A percentile compares a stretch with the other conserved stretches of the same genome.
Conservation (phyloP, 2,888 invertebrate species). For the Eupithecia pulchellata region DNA sequence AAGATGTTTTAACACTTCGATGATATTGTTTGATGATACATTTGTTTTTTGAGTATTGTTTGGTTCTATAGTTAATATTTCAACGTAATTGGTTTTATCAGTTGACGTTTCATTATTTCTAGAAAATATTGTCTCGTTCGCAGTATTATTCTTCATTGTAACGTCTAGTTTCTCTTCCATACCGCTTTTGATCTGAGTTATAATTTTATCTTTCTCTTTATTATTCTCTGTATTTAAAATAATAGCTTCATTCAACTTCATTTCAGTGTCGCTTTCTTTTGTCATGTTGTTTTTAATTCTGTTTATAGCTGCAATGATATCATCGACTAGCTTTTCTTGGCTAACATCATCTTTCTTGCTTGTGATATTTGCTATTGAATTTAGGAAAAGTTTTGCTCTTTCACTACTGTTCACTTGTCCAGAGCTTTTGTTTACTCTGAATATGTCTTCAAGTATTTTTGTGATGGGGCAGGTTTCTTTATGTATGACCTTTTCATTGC, state of each 20-base stretch:
- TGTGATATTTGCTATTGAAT: constrained; percentile 84
- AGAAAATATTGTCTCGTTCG: constrained; percentile 36
- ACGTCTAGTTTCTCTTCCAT: constrained; percentile 68
- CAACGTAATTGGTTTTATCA: constrained; percentile 67
- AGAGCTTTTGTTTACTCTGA: constrained; percentile 69
- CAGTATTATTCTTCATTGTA: constrained; percentile 42
- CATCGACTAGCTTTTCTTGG: constrained; percentile 72
- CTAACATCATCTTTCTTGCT: constrained; percentile 60
- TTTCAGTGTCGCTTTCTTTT: constrained; percentile 57
- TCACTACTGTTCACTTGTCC: constrained; percentile 66
- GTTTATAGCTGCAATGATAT: constrained; percentile 78
- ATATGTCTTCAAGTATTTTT: constrained; percentile 78
- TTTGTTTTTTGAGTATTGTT: constrained; percentile 65
- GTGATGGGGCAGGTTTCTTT: constrained; percentile 72
- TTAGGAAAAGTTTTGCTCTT: constrained; percentile 84
- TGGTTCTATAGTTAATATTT: constrained; percentile 76
- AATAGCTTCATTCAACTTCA: constrained; percentile 73
- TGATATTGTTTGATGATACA: constrained; percentile 67
- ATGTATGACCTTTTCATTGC: constrained; percentile 51
- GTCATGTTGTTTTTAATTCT: constrained; percentile 74
- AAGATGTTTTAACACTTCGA: constrained; percentile 76
- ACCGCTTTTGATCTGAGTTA: constrained; percentile 67
- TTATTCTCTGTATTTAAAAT: constrained; percentile 61
- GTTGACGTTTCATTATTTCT: constrained; percentile 44
- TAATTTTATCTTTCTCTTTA: constrained; percentile 43